Evolutionary conservation across 2,888 invertebrate genomes (phyloP).

Genomic region (Allolobophora icterica): DNA sequence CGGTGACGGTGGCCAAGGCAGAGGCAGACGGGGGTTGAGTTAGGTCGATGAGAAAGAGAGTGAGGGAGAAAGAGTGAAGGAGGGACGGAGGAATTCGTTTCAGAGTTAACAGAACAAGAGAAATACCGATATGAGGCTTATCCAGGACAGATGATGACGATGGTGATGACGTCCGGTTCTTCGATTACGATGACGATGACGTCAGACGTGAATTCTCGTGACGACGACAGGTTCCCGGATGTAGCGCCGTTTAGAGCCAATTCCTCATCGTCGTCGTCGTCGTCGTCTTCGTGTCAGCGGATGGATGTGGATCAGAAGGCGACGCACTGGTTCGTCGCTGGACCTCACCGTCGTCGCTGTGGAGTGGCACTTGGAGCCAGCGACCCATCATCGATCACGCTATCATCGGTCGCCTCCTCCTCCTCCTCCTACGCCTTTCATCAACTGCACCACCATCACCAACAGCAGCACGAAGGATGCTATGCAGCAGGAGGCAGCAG

Average conservation of each 20-base stretch:
- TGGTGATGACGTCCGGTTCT: background rate
- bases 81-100: background rate
- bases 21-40: background rate
- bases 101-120: background rate
- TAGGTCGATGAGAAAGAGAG: background rate
- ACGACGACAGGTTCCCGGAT: background rate
- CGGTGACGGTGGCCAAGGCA: background rate
- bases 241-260: background rate
- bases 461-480: background rate
- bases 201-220: background rate
- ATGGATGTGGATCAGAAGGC: background rate
- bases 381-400: background rate
- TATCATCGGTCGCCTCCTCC: background rate
- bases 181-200: background rate
- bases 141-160: too few species aligned
- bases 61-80: too few species aligned
- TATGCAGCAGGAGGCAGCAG: background rate
- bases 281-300: too few species aligned
- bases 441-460: too few species aligned
- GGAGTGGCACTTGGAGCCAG: background rate
- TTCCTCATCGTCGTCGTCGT: too few species aligned
- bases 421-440: background rate
- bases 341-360: background rate
- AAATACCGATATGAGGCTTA: background rate
- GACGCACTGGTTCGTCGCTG: background rate